Base-by-base conservation (phyloP, 1,140 invertebrate genomes). In the Drosophila pseudoobscura region DNA sequence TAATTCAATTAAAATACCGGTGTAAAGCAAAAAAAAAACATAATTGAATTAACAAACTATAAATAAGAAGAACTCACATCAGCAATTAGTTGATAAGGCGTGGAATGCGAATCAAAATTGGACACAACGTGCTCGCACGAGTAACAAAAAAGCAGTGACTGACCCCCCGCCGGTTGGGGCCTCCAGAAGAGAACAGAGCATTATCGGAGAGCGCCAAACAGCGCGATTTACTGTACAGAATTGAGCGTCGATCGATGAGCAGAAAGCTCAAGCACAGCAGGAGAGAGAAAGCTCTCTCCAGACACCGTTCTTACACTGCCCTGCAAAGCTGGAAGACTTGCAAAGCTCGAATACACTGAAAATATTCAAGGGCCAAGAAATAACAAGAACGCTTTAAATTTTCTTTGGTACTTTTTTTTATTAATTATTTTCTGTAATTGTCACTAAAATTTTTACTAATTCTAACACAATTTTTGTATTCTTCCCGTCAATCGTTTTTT, bases 371-470 rank as follows among this genome's bases (percentile, higher is more conserved):
- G 35, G 0, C 6, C 6, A n/a, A 52, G 35, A 35, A 44, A 44
- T 4, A 50, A 51, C 11, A 24, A 54, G 26, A 6, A n/a, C 11
- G 11, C 22, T 43, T 1, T 9, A 2, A 0, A 1, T 53, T 64
- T 87, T 87, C 83, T 87, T 87, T 88, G 83, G 83, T 88, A 88
- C 75, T 84, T 82, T 83, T n/a, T 85, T 88, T 82, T 87, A 63
- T 80, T 78, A 78, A 63, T 87, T 78, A 88, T 59, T 79, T 78
- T 78, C 63, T 45, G 74, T 82, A 85, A 83, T 74, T 88, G 78
- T 78, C 62, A 78, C 82, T 87, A 82, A 87, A 85, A 82, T 72
- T 87, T 54, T 65, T 78, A 51, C 83, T 87, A 88, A 56, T 57
- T 78, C 71, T 87, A 85, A 82, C 82, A 87, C 39, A 52, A 59